phyloP scores from a whole-genome alignment of 2,888 invertebrate species.

The Orchesella flavescens region DNA sequence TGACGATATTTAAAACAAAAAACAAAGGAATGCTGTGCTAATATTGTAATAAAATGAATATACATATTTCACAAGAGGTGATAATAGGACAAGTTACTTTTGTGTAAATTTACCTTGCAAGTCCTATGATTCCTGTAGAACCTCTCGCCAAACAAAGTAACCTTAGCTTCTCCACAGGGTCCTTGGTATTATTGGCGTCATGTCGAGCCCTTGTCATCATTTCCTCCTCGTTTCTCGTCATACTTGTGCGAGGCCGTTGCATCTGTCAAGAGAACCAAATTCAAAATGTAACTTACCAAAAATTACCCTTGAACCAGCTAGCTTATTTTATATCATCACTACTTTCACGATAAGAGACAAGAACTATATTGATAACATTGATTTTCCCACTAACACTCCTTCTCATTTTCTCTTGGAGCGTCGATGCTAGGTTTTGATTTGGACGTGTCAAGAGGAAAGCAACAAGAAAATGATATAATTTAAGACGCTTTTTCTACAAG shows the following conservation, averaged over 20 bases:
- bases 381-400: background rate
- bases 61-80: too few relatives aligned
- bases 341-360: background rate
- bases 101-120: slow-evolving; percentile 89
- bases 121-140: slow-evolving; percentile 88
- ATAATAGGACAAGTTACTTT: background rate
- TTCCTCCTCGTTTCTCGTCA: slow-evolving; percentile 82
- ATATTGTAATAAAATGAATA: too few relatives aligned
- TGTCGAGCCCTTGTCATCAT: slow-evolving; percentile 72
- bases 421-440: background rate
- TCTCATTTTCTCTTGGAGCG: background rate
- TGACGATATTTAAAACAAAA: background rate
- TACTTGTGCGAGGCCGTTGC: slow-evolving; percentile 81
- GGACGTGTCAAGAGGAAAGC: background rate
- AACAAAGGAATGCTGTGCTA: background rate
- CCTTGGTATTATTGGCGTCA: slow-evolving; percentile 79
- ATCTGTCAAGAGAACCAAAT: slow-evolving; percentile 62
- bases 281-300: slow-evolving; percentile 25
- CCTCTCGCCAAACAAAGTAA: slow-evolving; percentile 89
- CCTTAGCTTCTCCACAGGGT: slow-evolving; percentile 88
- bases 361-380: background rate
- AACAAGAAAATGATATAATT: background rate
- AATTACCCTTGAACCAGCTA: background rate
- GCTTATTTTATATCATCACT: background rate
- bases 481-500: too few relatives aligned